Evolutionary conservation across 1,140 invertebrate genomes (phyloP).

Genomic region (Drosophila albomicans): DNA sequence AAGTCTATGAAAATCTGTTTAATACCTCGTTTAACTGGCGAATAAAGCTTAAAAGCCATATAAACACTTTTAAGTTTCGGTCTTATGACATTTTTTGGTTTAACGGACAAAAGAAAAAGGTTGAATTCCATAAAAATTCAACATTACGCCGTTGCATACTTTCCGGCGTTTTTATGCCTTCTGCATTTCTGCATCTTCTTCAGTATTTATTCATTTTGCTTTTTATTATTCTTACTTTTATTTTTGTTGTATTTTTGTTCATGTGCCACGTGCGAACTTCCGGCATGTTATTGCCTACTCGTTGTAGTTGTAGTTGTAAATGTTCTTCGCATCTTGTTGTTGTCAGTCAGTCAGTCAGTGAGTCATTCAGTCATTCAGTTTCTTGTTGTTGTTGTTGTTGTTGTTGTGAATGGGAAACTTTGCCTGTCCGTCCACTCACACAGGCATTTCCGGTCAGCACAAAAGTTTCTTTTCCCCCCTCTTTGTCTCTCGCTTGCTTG

Average conservation of each 20-base stretch:
- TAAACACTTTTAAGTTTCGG: not conserved
- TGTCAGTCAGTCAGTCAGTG: constrained; percentile 36
- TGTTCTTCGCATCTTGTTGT: constrained; percentile 5
- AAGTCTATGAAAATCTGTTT: not conserved
- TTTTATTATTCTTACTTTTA: constrained; percentile 34
- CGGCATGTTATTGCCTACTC: constrained; percentile 73
- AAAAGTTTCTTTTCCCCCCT: constrained; percentile 51
- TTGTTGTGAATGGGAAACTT: constrained; percentile 54
- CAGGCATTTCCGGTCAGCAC: constrained; percentile 75
- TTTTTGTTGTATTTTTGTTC: constrained; percentile 38
- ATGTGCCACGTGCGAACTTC: constrained; percentile 74
- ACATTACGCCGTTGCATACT: constrained; percentile 63
- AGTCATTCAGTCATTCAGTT: constrained; percentile 20
- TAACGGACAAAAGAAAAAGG: not conserved
- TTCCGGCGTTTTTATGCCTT: constrained; percentile 54
- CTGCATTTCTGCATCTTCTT: constrained; percentile 41
- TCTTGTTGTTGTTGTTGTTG: constrained; percentile 21
- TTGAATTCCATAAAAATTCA: constrained; percentile 49
- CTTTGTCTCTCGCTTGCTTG: not conserved
- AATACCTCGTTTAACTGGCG: not conserved
- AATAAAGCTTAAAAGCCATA: not conserved
- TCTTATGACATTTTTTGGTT: not conserved
- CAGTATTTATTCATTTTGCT: constrained; percentile 33
- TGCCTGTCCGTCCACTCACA: constrained; percentile 54
- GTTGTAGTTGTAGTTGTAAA: constrained; percentile 32